Base-by-base conservation (phyloP, 2,888 invertebrate species). In the Entomobrya multifasciata region DNA sequence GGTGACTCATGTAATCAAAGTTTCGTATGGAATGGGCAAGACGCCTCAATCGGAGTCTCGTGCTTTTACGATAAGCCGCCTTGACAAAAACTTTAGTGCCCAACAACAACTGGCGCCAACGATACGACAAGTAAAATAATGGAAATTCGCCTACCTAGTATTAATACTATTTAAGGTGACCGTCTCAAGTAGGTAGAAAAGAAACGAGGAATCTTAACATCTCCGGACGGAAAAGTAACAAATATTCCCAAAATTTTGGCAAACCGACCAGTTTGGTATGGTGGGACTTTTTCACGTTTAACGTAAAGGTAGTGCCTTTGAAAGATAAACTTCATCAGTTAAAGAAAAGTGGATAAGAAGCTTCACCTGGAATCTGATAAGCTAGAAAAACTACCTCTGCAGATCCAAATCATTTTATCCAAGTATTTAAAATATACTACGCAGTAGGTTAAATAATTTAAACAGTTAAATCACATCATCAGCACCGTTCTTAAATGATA, bases 191-290 rank as follows among this genome's bases (percentile, higher is more conserved):
- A 77, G 60, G 82, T 77, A n/a, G 77, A 83, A 49, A 72, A 82
- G 25, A 93, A 93, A 90, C 91, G 96, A 93, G 98, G 98, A 92
- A 98, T 99, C 92, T 97, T 98, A 94, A 98, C 98, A 91, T 96
- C 96, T 92, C 96, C 97, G 70, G 98, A 99, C 94, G 98, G 98
- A 92, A 96, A 97, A 94, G 98, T 99, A 92, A 97, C 98, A 93
- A 98, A 99, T 94, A 99, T 99, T 94, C 99, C 99, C 89, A 95
- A 96, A 91, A 97, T 97, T 92, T 99, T 99, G 99, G 97, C 99
- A 91, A 97, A 96, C n/a, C 92, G 99, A 99, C 94, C 99, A 99
- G 94, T 99, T 98, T 93, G 99, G 99, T 92, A 99, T 99, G 94
- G 98, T 99, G 91, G 99, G 99, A 70, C 95, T 99, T n/a, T n/a